phyloP scores from a whole-genome alignment of 53 echinoderm and acorn worm species.

The Holothuria leucospilota region DNA sequence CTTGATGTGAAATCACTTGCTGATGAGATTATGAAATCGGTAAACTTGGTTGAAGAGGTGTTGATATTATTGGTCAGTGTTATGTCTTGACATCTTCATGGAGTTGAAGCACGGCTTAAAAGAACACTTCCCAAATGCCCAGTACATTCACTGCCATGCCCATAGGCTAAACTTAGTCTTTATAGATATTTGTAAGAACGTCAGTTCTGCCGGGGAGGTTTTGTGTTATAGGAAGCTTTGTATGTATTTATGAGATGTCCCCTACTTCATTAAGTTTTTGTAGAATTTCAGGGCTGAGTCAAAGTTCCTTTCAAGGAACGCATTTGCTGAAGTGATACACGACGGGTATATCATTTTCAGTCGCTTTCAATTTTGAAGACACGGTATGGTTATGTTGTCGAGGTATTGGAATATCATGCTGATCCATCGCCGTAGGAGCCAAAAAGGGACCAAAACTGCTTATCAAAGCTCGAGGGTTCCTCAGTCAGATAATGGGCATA shows the following conservation, averaged over 20 bases:
- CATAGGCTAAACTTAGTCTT: constrained; percentile 26
- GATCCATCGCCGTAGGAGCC: constrained; percentile 33
- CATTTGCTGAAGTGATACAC: constrained; percentile 22
- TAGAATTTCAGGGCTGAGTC: not conserved
- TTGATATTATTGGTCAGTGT: too few relatives aligned
- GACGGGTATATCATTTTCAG: constrained; percentile 5
- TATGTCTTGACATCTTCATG: constrained; percentile 15
- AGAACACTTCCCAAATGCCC: constrained; percentile 17
- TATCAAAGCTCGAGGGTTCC: not conserved
- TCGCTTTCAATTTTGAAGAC: not conserved
- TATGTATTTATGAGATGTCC: constrained; percentile 1
- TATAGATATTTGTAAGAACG: constrained; percentile 19
- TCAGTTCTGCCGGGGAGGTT: constrained; percentile 23
- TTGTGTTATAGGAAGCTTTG: constrained; percentile 2
- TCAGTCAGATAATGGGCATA: too few relatives aligned
- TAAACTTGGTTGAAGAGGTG: too few relatives aligned
- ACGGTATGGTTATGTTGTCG: not conserved
- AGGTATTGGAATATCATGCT: not conserved
- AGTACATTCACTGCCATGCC: not conserved
- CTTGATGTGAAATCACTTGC: too few relatives aligned
- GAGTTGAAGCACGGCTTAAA: not conserved
- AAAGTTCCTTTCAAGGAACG: constrained; percentile 15
- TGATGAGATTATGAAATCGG: too few relatives aligned
- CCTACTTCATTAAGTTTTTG: constrained; percentile 15
- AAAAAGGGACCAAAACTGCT: constrained; percentile 34